These are phyloP conservation scores for Podotricha telesiphe DNA, from an alignment of 2,888 invertebrate genomes.

Conservation along the genomic window DNA sequence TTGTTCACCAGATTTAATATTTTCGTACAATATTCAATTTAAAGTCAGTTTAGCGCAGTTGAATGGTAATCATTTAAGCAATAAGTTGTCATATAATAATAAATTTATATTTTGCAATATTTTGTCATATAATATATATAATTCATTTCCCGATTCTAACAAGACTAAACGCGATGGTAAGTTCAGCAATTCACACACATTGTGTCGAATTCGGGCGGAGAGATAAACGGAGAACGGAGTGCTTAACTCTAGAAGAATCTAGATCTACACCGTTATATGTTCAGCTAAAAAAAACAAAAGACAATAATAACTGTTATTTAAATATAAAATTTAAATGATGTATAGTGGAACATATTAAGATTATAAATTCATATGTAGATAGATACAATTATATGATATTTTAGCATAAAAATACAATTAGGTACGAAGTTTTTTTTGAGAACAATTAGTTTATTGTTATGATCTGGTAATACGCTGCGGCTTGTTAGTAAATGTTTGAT, in stretches of 20 bases:
- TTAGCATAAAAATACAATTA: slow-evolving; percentile 26
- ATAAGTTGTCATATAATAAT: too few relatives aligned
- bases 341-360: slow-evolving; percentile 13
- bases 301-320: slow-evolving; percentile 12
- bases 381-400: too few relatives aligned
- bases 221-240: neutral
- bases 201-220: too few relatives aligned
- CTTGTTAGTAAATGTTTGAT: too few relatives aligned
- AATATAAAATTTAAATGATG: neutral
- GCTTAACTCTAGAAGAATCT: neutral
- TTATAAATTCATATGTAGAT: neutral
- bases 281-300: neutral
- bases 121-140: too few relatives aligned
- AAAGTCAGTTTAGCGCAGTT: too few relatives aligned
- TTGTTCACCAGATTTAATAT: too few relatives aligned
- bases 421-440: slow-evolving; percentile 8
- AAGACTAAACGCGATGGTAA: neutral
- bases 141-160: neutral
- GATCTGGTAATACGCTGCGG: too few relatives aligned
- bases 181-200: too few relatives aligned
- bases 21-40: too few relatives aligned
- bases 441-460: neutral
- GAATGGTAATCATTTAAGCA: too few relatives aligned
- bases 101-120: too few relatives aligned
- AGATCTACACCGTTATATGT: neutral